Base-by-base conservation (phyloP, 2,113 vertebrate genomes). In the Dunckerocampus dactyliophorus region DNA sequence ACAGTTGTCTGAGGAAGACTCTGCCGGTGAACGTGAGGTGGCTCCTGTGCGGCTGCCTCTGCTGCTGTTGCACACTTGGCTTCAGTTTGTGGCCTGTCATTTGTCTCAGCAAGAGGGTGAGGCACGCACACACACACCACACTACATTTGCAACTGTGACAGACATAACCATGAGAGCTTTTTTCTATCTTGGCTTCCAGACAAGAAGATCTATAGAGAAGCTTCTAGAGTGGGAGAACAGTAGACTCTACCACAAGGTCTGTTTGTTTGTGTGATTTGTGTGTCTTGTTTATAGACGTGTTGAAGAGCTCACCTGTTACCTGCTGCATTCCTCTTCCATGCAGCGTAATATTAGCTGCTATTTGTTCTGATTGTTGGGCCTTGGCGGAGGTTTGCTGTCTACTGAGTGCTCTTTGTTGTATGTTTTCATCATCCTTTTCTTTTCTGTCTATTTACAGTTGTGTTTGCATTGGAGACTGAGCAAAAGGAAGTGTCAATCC, bases 401-500 rank as follows among this genome's bases (percentile, higher is more conserved):
- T 14, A 8, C 8, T 47, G 22, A 42, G 11, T 11, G 9, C 39
- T 1, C 39, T 42, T 11, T 42, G 9, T 42, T 42, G 10, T 8
- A 10, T 37, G 34, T 7, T 6, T 37, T 10, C 34, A 37, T 37
- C 11, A 11, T 11, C 15, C 4, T 13, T 13, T 11, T 46, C n/a
- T 42, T 24, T 10, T 47, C 31, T 34, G 8, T 76, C 17, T 62
- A 6, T 71, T 76, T 76, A 11, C 72, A 99, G 96, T 90, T 99
- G 90, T 99, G 95, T 93, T 94, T 99, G 93, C 96, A 98, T 88
- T 99, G 96, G 96, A 94, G 89, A 88, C 91, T 99, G 89, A 97
- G 95, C 92, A 98, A 97, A 93, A 93, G 96, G 92, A 99, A 99
- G 95, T 99, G 96, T 91, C 93, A 99, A 92, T 96, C 94, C 90